Evolutionary conservation across 1,140 invertebrate species (phyloP).

Genomic region (Drosophila pseudoananassae): DNA sequence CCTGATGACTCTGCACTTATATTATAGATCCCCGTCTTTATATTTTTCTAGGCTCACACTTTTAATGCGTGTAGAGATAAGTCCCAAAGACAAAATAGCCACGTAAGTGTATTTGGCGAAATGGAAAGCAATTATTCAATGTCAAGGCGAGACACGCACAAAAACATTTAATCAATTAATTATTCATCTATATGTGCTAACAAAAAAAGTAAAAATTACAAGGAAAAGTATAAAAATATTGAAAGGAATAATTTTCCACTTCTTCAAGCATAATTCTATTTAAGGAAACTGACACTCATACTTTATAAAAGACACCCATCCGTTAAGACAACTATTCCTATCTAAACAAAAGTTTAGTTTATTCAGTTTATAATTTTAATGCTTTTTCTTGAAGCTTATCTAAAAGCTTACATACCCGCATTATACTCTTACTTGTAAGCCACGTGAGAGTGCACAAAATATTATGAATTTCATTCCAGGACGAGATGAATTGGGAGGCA

Average conservation of each 20-base stretch:
- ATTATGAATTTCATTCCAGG: constrained; percentile 42
- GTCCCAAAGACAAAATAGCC: constrained; percentile 5
- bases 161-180: constrained; percentile 82
- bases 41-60: constrained; percentile 36
- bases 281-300: neutral
- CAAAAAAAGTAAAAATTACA: constrained; percentile 3
- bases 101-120: constrained; percentile 36
- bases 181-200: constrained; percentile 48
- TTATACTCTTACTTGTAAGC: neutral
- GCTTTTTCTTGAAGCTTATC: too few species aligned
- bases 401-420: constrained; percentile 10
- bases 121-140: constrained; percentile 74
- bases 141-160: constrained; percentile 57
- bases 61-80: constrained; percentile 21
- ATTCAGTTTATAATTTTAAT: too few species aligned
- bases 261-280: too few species aligned
- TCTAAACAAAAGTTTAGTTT: too few species aligned
- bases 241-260: too few species aligned
- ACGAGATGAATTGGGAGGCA: neutral
- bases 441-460: constrained; percentile 69
- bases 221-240: neutral
- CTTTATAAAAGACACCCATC: neutral
- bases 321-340: neutral
- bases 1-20: constrained; percentile 72
- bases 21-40: constrained; percentile 29